These are phyloP conservation scores for Zosterops lateralis DNA, from an alignment of 2,113 vertebrate genomes.

Conservation along the genomic window DNA sequence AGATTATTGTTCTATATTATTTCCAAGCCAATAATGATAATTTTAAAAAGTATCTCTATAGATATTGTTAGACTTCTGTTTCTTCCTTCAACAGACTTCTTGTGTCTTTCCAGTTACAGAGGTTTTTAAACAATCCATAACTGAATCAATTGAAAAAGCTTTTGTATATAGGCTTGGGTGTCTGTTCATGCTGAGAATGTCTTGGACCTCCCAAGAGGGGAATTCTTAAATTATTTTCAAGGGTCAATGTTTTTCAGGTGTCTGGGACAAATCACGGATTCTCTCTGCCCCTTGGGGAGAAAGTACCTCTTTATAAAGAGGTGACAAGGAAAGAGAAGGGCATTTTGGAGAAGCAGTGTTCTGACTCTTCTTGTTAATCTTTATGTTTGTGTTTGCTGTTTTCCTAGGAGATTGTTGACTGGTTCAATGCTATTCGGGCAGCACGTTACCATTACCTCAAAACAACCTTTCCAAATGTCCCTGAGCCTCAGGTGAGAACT, in stretches of 20 bases:
- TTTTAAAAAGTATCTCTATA: not conserved
- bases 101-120: not conserved
- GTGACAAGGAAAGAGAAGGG: not conserved
- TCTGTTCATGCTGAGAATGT: not conserved
- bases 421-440: constrained; percentile 90
- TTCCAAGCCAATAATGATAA: not conserved
- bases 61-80: not conserved
- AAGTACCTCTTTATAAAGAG: not conserved
- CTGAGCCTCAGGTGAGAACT: constrained; percentile 81
- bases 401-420: constrained; percentile 88
- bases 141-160: not conserved
- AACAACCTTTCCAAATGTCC: constrained; percentile 80
- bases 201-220: not conserved
- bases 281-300: not conserved
- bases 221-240: not conserved
- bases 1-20: not conserved
- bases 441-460: constrained; percentile 87
- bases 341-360: not conserved
- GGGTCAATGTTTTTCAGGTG: not conserved
- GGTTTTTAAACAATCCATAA: not conserved
- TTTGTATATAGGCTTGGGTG: not conserved
- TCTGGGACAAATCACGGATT: not conserved
- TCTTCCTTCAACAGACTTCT: not conserved
- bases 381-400: not conserved
- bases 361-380: not conserved